Evolutionary conservation across 2,113 vertebrate species (phyloP).

Genomic region (Gracilinanus agilis): DNA sequence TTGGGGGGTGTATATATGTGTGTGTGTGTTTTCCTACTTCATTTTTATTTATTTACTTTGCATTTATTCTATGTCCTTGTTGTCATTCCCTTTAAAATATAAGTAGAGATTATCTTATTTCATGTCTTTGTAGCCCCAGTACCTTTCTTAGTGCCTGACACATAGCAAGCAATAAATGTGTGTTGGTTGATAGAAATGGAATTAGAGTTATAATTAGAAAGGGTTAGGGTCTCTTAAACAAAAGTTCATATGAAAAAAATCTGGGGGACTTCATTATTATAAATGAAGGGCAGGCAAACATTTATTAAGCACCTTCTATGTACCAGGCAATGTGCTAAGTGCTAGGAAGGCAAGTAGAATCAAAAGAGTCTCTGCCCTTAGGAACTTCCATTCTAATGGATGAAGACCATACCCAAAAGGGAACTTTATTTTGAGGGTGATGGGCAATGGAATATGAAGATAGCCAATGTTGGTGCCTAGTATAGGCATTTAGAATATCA

Average conservation of each 20-base stretch:
- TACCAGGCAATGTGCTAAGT: background rate
- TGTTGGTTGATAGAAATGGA: too few relatives aligned
- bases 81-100: too few relatives aligned
- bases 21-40: too few relatives aligned
- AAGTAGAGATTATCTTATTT: too few relatives aligned
- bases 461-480: background rate
- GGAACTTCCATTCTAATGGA: background rate
- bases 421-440: background rate
- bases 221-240: background rate
- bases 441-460: background rate
- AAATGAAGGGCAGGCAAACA: background rate
- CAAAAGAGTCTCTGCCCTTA: background rate
- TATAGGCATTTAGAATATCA: background rate
- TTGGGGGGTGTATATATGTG: too few relatives aligned
- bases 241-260: background rate
- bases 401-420: background rate
- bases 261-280: background rate
- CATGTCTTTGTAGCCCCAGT: too few relatives aligned
- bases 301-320: background rate
- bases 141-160: too few relatives aligned
- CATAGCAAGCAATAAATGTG: too few relatives aligned
- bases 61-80: too few relatives aligned
- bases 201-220: too few relatives aligned
- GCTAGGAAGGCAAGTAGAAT: background rate
- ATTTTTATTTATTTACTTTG: too few relatives aligned